phyloP scores from a whole-genome alignment of 2,113 vertebrate genomes.

The Serilophus lunatus region DNA sequence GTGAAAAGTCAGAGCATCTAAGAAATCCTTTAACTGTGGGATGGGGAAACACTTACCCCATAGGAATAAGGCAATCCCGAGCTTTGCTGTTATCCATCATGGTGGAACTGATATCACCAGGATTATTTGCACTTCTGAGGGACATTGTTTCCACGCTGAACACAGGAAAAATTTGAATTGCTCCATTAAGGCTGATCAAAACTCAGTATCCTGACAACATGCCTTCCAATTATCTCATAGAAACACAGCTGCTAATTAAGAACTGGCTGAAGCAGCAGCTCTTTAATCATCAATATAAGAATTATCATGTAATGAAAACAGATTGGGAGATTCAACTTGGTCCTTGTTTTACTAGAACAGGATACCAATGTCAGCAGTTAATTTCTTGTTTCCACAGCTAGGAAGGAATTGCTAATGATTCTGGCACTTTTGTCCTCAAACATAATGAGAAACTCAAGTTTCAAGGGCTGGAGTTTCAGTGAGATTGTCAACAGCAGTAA shows the following conservation, averaged over 20 bases:
- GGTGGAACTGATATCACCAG: conserved; percentile 83
- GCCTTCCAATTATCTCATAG: neutral
- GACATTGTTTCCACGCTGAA: conserved; percentile 91
- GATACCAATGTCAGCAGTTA: neutral
- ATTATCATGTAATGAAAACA: neutral
- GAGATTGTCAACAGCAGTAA: neutral
- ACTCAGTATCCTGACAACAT: neutral
- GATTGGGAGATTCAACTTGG: neutral
- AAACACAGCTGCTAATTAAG: neutral
- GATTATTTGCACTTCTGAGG: conserved; percentile 62
- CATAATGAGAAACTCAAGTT: neutral
- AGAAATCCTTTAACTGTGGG: neutral
- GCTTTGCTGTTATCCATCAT: conserved; percentile 82
- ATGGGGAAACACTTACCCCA: conserved; percentile 76
- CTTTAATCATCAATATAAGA: neutral
- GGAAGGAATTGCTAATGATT: neutral
- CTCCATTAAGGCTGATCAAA: neutral
- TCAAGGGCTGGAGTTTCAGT: neutral
- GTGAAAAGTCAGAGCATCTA: neutral
- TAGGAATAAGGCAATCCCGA: conserved; percentile 84
- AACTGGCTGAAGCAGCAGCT: neutral
- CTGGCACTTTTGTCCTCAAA: neutral
- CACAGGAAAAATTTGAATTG: neutral
- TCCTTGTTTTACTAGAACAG: neutral
- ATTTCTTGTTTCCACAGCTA: neutral